Evolutionary conservation across 2,797 vertebrate species (phyloP).

Genomic region (Gambusia yucatana): DNA sequence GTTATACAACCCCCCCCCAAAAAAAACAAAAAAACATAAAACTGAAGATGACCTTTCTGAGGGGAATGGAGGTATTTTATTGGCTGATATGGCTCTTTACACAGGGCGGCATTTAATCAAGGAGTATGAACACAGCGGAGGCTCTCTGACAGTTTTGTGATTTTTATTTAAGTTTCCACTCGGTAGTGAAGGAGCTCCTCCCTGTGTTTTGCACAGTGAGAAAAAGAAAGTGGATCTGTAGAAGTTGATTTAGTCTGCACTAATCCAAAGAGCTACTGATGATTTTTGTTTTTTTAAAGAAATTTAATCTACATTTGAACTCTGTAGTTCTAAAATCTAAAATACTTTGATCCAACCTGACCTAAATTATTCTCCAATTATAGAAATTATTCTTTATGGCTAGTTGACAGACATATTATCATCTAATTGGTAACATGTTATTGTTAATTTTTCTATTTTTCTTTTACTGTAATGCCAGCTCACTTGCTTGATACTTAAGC

Average conservation of each 20-base stretch:
- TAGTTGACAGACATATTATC: background rate
- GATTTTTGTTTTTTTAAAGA: background rate
- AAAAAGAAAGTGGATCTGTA: background rate
- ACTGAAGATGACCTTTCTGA: background rate
- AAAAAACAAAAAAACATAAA: too few species aligned
- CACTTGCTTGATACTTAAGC: background rate
- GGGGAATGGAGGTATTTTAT: background rate
- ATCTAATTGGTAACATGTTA: background rate
- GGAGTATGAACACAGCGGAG: background rate
- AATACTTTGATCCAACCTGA: background rate
- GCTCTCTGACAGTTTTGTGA: background rate
- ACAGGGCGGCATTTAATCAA: background rate
- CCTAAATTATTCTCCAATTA: background rate
- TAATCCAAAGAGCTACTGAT: background rate
- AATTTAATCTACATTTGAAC: background rate
- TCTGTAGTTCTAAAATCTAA: background rate
- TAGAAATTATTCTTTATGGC: background rate
- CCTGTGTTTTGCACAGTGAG: background rate
- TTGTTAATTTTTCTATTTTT: background rate
- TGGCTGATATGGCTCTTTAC: background rate
- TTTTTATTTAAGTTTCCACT: background rate
- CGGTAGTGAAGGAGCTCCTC: background rate
- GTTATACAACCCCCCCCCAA: too few species aligned
- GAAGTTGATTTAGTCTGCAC: background rate
- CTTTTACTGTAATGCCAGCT: background rate